These are phyloP conservation scores for Lophura swinhoii DNA, from an alignment of 2,797 vertebrate species.

Conservation along the genomic window DNA sequence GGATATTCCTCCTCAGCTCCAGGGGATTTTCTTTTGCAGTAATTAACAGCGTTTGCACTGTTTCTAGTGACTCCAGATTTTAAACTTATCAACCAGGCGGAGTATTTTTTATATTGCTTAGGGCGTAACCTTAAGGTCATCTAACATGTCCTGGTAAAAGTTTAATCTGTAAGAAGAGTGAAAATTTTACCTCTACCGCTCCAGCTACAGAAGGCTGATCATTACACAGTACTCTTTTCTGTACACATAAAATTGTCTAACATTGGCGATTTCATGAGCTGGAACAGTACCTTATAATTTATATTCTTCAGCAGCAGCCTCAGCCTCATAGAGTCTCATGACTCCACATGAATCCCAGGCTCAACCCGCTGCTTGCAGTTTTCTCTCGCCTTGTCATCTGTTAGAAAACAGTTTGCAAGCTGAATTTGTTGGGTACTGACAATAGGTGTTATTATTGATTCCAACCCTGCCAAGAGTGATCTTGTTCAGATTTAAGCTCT, in stretches of 20 bases:
- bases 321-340: not conserved
- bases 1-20: not conserved
- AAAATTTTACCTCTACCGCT: not conserved
- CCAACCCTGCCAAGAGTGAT: not conserved
- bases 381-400: not conserved
- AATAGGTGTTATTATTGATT: constrained; percentile 4
- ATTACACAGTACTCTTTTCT: not conserved
- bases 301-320: not conserved
- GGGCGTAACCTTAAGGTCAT: not conserved
- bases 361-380: not conserved
- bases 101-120: not conserved
- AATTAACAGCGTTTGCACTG: not conserved
- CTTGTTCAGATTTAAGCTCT: constrained; percentile 6
- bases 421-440: not conserved
- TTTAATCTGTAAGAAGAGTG: not conserved
- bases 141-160: not conserved
- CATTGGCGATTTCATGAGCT: not conserved
- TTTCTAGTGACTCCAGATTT: not conserved
- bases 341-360: not conserved
- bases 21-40: not conserved
- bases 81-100: not conserved
- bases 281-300: not conserved
- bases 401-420: not conserved
- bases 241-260: not conserved
- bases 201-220: not conserved